phyloP scores from a whole-genome alignment of 2,113 vertebrate species.

The Oryzias melastigma region DNA sequence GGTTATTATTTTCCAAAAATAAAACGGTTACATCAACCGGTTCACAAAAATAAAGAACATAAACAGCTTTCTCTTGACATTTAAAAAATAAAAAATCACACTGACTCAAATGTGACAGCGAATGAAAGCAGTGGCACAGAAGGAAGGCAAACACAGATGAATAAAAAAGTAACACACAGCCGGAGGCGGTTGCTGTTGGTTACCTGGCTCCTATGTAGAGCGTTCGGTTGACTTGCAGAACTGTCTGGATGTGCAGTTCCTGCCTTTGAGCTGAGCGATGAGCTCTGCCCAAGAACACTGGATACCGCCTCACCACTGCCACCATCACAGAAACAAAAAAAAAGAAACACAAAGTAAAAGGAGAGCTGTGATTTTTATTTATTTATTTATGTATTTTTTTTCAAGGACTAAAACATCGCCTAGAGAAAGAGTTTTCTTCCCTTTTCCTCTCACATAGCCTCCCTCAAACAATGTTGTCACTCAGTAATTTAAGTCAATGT shows the following conservation, averaged over 20 bases:
- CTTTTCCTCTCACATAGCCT: constrained; percentile 33
- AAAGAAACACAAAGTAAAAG: not conserved
- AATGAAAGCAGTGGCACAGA: constrained; percentile 58
- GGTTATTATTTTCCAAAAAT: not conserved
- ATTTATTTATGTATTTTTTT: constrained; percentile 1
- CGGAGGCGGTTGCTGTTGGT: constrained; percentile 62
- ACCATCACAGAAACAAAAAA: constrained; percentile 17
- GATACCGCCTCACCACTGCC: constrained; percentile 87
- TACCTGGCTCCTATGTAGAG: constrained; percentile 96
- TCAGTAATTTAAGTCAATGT: constrained; percentile 43
- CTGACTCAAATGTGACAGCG: constrained; percentile 53
- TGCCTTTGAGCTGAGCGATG: constrained; percentile 69
- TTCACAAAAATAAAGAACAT: constrained; percentile 15
- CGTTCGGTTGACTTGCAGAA: constrained; percentile 91
- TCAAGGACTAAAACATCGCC: constrained; percentile 33
- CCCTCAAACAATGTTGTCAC: constrained; percentile 32
- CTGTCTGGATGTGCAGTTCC: constrained; percentile 89
- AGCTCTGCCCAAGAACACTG: constrained; percentile 89
- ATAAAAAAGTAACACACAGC: constrained; percentile 45
- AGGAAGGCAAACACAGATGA: constrained; percentile 57
- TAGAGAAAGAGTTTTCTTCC: constrained; percentile 1
- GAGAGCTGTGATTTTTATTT: not conserved
- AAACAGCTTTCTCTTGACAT: constrained; percentile 48
- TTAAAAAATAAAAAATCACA: constrained; percentile 29
- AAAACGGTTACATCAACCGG: constrained; percentile 11